Evolutionary conservation across 2,888 invertebrate species (phyloP).

Genomic region (Phyllotreta striolata): DNA sequence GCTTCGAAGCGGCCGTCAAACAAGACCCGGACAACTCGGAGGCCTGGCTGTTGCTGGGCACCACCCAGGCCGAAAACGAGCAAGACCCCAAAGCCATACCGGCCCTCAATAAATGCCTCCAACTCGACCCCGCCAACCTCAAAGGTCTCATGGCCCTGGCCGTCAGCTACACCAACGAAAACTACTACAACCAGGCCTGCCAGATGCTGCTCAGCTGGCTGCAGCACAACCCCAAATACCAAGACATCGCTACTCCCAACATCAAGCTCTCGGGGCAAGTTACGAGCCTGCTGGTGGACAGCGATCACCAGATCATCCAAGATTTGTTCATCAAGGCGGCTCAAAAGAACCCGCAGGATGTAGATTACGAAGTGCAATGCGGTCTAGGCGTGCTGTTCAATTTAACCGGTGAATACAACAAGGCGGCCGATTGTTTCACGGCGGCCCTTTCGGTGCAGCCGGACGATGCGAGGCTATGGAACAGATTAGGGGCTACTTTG

Average conservation of each 20-base stretch:
- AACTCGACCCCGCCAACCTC: slow-evolving; percentile 80
- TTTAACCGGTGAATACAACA: slow-evolving; percentile 91
- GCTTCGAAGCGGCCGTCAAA: slow-evolving; percentile 95
- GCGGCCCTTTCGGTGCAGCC: slow-evolving; percentile 85
- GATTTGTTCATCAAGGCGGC: slow-evolving; percentile 82
- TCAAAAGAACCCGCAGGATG: slow-evolving; percentile 73
- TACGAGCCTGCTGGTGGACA: slow-evolving; percentile 61
- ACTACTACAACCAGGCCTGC: slow-evolving; percentile 89
- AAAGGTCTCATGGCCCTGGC: slow-evolving; percentile 89
- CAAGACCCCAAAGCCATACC: slow-evolving; percentile 93
- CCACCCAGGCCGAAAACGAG: slow-evolving; percentile 97
- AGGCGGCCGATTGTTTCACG: slow-evolving; percentile 96
- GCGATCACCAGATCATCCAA: slow-evolving; percentile 72
- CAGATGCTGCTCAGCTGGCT: slow-evolving; percentile 82
- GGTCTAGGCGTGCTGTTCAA: slow-evolving; percentile 96
- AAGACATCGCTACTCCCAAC: slow-evolving; percentile 71
- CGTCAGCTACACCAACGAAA: slow-evolving; percentile 96
- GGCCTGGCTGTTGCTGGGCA: slow-evolving; percentile 88
- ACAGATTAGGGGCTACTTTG: slow-evolving; percentile 94
- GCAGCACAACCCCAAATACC: slow-evolving; percentile 81
- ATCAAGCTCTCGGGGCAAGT: slow-evolving; percentile 62
- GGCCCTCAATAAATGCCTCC: slow-evolving; percentile 86
- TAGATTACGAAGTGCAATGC: slow-evolving; percentile 92
- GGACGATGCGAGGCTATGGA: slow-evolving; percentile 94
- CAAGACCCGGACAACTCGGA: slow-evolving; percentile 80